Base-by-base conservation (phyloP, 2,888 invertebrate genomes). In the Busseola fusca region DNA sequence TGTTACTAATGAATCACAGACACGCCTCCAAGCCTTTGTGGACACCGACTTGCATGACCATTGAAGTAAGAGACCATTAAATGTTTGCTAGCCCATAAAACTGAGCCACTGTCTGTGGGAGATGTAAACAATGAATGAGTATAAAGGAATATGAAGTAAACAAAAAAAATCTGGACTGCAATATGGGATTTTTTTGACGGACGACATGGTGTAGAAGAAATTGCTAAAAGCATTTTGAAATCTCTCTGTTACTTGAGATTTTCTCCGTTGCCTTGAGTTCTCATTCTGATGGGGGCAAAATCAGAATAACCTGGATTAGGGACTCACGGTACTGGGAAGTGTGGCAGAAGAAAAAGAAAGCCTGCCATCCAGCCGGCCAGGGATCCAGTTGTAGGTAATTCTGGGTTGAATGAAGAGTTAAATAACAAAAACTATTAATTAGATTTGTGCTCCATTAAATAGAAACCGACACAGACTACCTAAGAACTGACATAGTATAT, bases 1-100 rank as follows among this genome's bases (percentile, higher is more conserved):
- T 87, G 91, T 90, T 92, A 88, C 87, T 92, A 92, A 93, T 92
- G 90, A 90, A 89, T 86, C 80, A 82, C 74, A 50, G 81, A 67
- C 88, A 91, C 92, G 90, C 91, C 91, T 78, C 64, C 73, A 12
- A 18, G 16, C 48, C 74, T 84, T 85, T 85, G 81, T 78, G 9
- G 34, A 59, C 34, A 70, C 81, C 77, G 77, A 71, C 75, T 59
- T 65, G 54, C 67, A 42, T n/a, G 30, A 10, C 64, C 65, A 66
- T 73, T 75, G 66, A 76, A 63, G 70, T 59, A 66, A 68, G 72
- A 48, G 34, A 2, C 62, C 71, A 81, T 84, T 69, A 80, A 72
- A 72, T 14, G 16, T 56, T 68, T 45, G 62, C 45, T 25, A 42
- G 27, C 25, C n/a, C 65, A 66, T 79, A 72, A 71, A 75, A 79